A percentile compares a stretch with the other conserved stretches of the same genome.
phyloP scores from a whole-genome alignment of 2,888 invertebrate genomes.

The Pardosa pseudoannulata region DNA sequence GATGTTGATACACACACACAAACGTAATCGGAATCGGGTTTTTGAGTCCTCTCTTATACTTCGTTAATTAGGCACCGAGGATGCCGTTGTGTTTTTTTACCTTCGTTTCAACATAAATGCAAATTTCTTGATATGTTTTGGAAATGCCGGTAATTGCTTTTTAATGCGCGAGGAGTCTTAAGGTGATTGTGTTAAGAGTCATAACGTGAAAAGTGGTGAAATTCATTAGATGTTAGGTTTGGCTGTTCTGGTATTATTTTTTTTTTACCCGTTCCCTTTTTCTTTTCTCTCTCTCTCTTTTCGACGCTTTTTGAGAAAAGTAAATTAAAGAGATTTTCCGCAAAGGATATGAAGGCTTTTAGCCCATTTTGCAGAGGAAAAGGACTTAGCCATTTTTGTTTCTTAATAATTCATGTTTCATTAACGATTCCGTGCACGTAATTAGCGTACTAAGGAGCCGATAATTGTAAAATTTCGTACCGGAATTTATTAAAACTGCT shows the following conservation, averaged over 20 bases:
- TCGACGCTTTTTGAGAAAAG: neutral
- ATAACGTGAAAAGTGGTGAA: conserved; percentile 13
- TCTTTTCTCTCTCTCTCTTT: neutral
- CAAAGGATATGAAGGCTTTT: conserved; percentile 4
- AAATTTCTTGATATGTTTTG: conserved; percentile 51
- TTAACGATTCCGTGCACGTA: neutral
- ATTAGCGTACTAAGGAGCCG: neutral
- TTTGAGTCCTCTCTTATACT: conserved; percentile 45
- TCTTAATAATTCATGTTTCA: neutral
- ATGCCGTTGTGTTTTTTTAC: conserved; percentile 18
- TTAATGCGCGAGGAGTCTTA: conserved; percentile 45
- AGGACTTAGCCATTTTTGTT: neutral
- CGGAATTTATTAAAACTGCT: neutral
- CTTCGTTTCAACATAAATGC: conserved; percentile 14
- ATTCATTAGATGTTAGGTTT: neutral
- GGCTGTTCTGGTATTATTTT: too few relatives aligned
- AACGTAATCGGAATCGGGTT: conserved; percentile 44
- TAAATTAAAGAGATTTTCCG: conserved; percentile 8
- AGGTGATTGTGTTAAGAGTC: conserved; percentile 47
- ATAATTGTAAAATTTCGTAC: neutral
- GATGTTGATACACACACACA: conserved; percentile 41
- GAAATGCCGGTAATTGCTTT: conserved; percentile 44
- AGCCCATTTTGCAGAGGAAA: neutral
- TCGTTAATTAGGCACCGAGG: conserved; percentile 39
- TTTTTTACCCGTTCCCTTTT: too few relatives aligned